These are phyloP conservation scores for Aldrovandia affinis DNA, from an alignment of 2,797 vertebrate species.

Conservation along the genomic window DNA sequence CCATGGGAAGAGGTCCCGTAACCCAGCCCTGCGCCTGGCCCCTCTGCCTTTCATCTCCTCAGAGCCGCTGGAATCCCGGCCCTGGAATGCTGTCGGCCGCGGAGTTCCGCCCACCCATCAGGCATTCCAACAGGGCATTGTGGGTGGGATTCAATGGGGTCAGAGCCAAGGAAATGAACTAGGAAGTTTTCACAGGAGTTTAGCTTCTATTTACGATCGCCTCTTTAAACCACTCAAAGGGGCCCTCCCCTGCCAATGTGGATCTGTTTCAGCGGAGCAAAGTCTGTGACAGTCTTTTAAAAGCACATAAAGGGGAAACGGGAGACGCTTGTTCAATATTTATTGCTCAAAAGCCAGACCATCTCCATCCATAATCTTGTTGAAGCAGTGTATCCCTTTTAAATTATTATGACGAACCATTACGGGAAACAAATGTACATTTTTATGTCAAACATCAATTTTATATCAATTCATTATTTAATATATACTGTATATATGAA, in stretches of 20 bases:
- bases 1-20: slow-evolving; percentile 67
- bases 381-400: slow-evolving; percentile 8
- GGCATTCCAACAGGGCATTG: slow-evolving; percentile 71
- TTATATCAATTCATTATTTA: neutral
- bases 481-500: neutral
- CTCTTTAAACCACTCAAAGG: slow-evolving; percentile 45
- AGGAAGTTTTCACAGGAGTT: slow-evolving; percentile 75
- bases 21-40: slow-evolving; percentile 44
- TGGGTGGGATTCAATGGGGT: slow-evolving; percentile 70
- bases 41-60: slow-evolving; percentile 42
- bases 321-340: slow-evolving; percentile 17
- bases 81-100: slow-evolving; percentile 67
- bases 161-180: slow-evolving; percentile 74
- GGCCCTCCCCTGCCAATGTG: slow-evolving; percentile 38
- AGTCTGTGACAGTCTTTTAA: slow-evolving; percentile 46
- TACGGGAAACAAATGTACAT: neutral
- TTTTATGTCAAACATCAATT: neutral
- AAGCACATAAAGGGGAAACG: slow-evolving; percentile 33
- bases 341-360: neutral
- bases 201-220: slow-evolving; percentile 49
- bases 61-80: slow-evolving; percentile 53
- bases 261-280: slow-evolving; percentile 52
- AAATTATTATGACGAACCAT: neutral
- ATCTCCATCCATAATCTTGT: neutral
- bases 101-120: slow-evolving; percentile 55